Evolutionary conservation across 2,797 vertebrate species (phyloP), one percentile per base, ranked within the genome.

Genomic region (Lutjanus argentimaculatus): DNA sequence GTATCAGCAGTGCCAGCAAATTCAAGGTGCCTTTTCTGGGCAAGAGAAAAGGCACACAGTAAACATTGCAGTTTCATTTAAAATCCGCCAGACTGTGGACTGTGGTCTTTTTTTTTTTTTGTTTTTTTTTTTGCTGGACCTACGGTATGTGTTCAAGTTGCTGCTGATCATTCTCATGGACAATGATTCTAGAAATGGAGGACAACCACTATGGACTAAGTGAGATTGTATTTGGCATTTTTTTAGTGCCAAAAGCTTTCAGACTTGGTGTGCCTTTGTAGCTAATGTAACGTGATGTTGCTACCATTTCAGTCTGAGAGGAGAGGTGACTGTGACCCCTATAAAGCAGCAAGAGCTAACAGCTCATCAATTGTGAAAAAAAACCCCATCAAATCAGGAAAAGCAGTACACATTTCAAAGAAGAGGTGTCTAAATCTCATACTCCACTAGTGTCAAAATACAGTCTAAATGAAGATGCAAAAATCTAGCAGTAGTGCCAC

Each of bases 11-110:
- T 46, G 19, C 30, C 46, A 48, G 42, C 30, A 55, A 59, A 61
- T 56, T 64, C 7, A 1, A 53, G 48, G 21, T 64, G 51, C 19
- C 25, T 25, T 25, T 25, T 25, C 25, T 25, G 2, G 46, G 21
- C 14, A 45, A 22, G 19, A 71, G 16, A 73, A 61, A 62, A 46
- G 17, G 15, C 10, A 66, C 51, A 78, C 11, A 30, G 43, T 65
- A 8, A 46, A 85, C 75, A 43, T 66, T 48, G n/a, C 30, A 40
- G 57, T 73, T 49, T 56, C 36, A 67, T 52, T 43, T 59, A 10
- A 72, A 15, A 42, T 40, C 53, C 19, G 46, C 22, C 9, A 42
- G n/a, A 45, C 40, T 64, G 8, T 62, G 30, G 42, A n/a, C 64
- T 67, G 5, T 49, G 22, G 25, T 51, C 13, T 48, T 21, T 42